Conservation (phyloP, 2,888 invertebrate species). For the Melieria crassipennis region DNA sequence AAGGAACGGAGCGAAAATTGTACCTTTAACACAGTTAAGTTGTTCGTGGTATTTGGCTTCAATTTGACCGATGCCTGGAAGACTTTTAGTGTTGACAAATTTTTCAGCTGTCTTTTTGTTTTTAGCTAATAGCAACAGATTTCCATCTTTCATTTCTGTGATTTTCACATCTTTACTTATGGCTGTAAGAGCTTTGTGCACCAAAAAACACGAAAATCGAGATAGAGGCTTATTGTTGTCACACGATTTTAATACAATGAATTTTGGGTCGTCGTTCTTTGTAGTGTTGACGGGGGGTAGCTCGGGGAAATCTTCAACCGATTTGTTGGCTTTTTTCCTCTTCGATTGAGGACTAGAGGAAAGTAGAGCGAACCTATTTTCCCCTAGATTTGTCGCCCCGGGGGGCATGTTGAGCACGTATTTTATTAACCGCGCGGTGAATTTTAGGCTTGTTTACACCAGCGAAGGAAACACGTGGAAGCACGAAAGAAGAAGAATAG, state of each 20-base stretch:
- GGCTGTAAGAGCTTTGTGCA: not conserved
- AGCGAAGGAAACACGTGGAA: too few relatives aligned
- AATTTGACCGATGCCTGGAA: too few relatives aligned
- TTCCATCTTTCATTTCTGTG: conserved; percentile 10
- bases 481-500: too few relatives aligned
- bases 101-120: conserved; percentile 4
- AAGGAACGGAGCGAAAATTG: too few relatives aligned
- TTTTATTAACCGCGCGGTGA: not conserved
- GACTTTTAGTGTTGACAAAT: not conserved
- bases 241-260: conserved; percentile 1
- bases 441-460: too few relatives aligned
- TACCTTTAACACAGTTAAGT: too few relatives aligned
- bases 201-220: conserved; percentile 10
- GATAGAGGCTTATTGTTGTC: conserved; percentile 7
- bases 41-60: too few relatives aligned
- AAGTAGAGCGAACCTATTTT: conserved; percentile 13
- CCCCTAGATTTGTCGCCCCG: conserved; percentile 15
- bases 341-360: not conserved
- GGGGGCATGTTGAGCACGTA: conserved; percentile 12
- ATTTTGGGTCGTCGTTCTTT: conserved; percentile 6
- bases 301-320: not conserved
- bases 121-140: not conserved
- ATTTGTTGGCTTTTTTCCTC: conserved; percentile 3
- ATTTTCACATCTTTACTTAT: conserved; percentile 11
- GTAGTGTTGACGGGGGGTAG: not conserved